Conservation (phyloP, 2,797 vertebrate species). For the Poecilia velifera region DNA sequence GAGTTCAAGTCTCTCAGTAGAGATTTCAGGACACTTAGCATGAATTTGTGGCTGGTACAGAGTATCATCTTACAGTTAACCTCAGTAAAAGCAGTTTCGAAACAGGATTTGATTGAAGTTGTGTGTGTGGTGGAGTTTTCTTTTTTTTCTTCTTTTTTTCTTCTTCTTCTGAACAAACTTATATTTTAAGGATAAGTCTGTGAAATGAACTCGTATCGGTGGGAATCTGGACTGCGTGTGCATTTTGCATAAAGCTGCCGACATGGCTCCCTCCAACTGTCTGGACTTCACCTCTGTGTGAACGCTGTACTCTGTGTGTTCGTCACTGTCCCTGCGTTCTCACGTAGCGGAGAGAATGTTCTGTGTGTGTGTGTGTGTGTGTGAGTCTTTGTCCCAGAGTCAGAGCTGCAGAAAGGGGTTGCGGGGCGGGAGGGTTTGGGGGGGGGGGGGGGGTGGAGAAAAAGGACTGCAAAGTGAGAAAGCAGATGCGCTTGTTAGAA, state of each 20-base stretch:
- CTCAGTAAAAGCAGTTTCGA: neutral
- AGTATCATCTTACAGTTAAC: neutral
- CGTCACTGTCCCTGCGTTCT: slow-evolving; percentile 42
- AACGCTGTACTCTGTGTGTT: slow-evolving; percentile 41
- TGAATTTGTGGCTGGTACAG: neutral
- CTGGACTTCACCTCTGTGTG: slow-evolving; percentile 57
- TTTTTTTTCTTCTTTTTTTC: neutral
- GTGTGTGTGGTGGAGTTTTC: neutral
- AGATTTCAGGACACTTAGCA: neutral
- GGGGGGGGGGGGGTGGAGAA: neutral
- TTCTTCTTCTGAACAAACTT: neutral
- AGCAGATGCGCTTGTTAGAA: slow-evolving; percentile 73
- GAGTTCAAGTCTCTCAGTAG: neutral
- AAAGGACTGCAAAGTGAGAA: slow-evolving; percentile 58
- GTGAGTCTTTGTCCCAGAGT: slow-evolving; percentile 41
- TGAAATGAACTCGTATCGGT: neutral
- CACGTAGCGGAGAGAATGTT: slow-evolving; percentile 28
- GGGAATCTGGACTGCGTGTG: neutral
- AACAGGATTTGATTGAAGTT: neutral
- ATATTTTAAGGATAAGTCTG: neutral
- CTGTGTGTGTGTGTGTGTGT: slow-evolving; percentile 13
- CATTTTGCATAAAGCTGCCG: slow-evolving; percentile 11
- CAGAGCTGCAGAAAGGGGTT: slow-evolving; percentile 2
- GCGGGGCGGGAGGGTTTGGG: neutral
- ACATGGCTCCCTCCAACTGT: slow-evolving; percentile 26